Percentiles rank a stretch among this genome's conserved stretches.
These are phyloP conservation scores for Hippocampus barbouri DNA, from an alignment of 2,113 vertebrate species.

Conservation along the genomic window DNA sequence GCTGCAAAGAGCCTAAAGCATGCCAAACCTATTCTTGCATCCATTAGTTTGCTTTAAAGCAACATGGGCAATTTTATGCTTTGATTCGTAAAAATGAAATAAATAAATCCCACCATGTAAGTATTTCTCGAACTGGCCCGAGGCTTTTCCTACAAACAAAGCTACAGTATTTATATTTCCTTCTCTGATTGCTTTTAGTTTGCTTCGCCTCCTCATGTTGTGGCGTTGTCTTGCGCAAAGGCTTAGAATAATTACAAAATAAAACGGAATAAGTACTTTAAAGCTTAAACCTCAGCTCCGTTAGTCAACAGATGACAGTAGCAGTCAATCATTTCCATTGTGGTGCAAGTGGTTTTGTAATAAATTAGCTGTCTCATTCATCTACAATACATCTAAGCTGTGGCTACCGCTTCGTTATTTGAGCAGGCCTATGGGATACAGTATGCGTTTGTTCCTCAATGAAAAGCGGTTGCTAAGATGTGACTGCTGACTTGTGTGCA, in stretches of 20 bases:
- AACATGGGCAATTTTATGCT: background rate
- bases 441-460: slow-evolving; percentile 63
- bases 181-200: slow-evolving; percentile 18
- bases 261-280: slow-evolving; percentile 72
- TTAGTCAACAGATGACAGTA: slow-evolving; percentile 73
- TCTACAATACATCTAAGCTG: slow-evolving; percentile 69
- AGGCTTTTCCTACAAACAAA: slow-evolving; percentile 31
- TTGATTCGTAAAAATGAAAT: background rate
- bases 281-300: slow-evolving; percentile 65
- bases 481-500: slow-evolving; percentile 44
- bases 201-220: slow-evolving; percentile 41
- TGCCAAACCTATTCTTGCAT: too few species aligned
- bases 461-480: slow-evolving; percentile 53
- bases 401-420: slow-evolving; percentile 66
- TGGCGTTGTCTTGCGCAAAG: slow-evolving; percentile 66
- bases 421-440: slow-evolving; percentile 57
- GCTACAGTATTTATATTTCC: slow-evolving; percentile 28
- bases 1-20: too few species aligned
- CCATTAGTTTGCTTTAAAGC: too few species aligned
- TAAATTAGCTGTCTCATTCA: slow-evolving; percentile 67
- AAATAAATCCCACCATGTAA: background rate
- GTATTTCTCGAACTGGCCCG: slow-evolving; percentile 2
- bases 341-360: slow-evolving; percentile 72
- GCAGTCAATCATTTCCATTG: slow-evolving; percentile 69
- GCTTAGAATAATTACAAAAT: slow-evolving; percentile 73